These are phyloP conservation scores for Tenualosa thibaudeaui DNA, from an alignment of 2,797 vertebrate species.

Conservation along the genomic window DNA sequence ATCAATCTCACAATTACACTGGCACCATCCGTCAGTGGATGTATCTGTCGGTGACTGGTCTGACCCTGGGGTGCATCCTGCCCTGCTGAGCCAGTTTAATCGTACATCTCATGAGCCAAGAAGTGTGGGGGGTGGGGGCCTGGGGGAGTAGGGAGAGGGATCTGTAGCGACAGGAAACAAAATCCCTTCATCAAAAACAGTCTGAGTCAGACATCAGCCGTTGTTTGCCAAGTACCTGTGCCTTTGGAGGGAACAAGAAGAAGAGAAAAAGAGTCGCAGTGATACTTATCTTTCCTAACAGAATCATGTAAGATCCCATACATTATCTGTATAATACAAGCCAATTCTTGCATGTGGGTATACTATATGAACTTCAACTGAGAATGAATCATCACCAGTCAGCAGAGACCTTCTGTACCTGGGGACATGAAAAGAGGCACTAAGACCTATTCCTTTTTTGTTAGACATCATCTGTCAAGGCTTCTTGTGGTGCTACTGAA, in stretches of 20 bases:
- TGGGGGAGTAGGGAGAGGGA: neutral
- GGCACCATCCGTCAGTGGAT: constrained; percentile 34
- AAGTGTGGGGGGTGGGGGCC: neutral
- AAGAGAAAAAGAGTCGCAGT: too few species aligned
- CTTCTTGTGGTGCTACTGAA: neutral
- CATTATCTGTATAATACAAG: too few species aligned
- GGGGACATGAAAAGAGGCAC: neutral
- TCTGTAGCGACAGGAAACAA: neutral
- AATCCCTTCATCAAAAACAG: neutral
- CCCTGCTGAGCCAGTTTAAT: constrained; percentile 11
- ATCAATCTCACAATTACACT: constrained; percentile 43
- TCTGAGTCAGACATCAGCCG: neutral
- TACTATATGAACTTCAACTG: too few species aligned
- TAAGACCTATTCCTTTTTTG: neutral
- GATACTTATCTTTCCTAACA: too few species aligned
- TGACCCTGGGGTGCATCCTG: constrained; percentile 16
- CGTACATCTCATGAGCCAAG: neutral
- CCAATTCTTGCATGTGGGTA: too few species aligned
- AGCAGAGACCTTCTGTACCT: neutral
- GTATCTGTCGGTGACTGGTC: constrained; percentile 26
- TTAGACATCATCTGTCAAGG: neutral
- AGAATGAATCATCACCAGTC: neutral
- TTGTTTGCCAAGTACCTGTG: neutral
- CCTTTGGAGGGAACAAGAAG: neutral
- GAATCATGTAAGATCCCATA: too few species aligned